These are phyloP conservation scores for Diadegma fenestrale DNA, from an alignment of 2,888 invertebrate species.

Conservation along the genomic window DNA sequence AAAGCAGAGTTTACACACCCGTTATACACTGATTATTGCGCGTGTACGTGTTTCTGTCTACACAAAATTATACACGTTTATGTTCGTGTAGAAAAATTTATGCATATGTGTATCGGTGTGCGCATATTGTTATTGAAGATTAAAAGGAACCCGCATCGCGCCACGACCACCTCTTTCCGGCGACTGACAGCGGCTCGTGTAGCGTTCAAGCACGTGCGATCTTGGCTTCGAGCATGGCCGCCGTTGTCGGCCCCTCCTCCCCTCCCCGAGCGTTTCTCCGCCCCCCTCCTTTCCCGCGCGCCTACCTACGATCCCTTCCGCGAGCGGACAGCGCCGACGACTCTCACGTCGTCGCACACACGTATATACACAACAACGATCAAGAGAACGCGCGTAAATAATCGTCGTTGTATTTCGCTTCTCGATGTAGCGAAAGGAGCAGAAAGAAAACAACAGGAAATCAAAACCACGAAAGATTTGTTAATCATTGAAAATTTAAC, in stretches of 20 bases:
- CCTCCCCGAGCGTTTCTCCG: conserved; percentile 21
- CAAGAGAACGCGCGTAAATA: conserved; percentile 13
- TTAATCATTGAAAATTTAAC: not conserved
- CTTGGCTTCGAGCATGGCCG: conserved; percentile 75
- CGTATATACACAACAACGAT: not conserved
- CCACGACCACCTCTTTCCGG: conserved; percentile 69
- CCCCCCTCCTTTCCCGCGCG: not conserved
- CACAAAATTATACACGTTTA: not conserved
- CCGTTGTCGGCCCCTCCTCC: conserved; percentile 63
- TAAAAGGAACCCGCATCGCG: conserved; percentile 70
- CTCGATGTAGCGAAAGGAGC: not conserved
- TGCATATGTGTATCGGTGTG: not conserved
- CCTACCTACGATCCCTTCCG: conserved; percentile 24
- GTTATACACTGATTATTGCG: conserved; percentile 2
- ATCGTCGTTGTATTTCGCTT: not conserved
- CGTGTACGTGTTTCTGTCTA: not conserved
- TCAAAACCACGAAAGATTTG: not conserved
- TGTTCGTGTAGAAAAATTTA: not conserved
- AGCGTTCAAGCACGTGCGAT: conserved; percentile 74
- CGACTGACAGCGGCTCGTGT: conserved; percentile 72
- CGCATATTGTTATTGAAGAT: conserved; percentile 63
- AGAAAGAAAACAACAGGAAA: conserved; percentile 19
- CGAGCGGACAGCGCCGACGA: conserved; percentile 46
- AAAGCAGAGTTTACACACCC: conserved; percentile 25
- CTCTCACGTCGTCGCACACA: not conserved